Conservation (phyloP, 2,113 vertebrate genomes). For the Isurus oxyrinchus region DNA sequence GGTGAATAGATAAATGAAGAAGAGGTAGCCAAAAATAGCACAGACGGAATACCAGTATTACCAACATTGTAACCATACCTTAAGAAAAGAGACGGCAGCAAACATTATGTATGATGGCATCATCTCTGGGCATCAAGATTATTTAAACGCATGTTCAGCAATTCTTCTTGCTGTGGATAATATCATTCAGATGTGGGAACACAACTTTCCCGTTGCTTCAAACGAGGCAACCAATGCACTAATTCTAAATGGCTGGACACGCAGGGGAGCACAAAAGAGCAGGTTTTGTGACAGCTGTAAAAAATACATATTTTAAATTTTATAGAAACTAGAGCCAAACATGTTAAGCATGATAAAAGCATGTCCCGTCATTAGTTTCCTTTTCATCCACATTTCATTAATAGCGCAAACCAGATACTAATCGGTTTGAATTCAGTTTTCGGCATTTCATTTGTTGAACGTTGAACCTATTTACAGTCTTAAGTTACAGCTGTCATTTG, state of each 20-base stretch:
- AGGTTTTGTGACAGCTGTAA: neutral
- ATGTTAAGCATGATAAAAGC: neutral
- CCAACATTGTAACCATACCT: neutral
- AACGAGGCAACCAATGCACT: neutral
- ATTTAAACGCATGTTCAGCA: neutral
- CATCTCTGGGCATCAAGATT: neutral
- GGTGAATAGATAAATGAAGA: neutral
- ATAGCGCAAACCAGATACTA: neutral
- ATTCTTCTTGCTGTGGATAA: neutral
- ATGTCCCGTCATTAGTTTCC: neutral
- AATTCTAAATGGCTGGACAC: neutral
- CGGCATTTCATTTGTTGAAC: neutral
- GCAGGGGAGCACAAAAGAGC: neutral
- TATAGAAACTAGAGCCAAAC: neutral
- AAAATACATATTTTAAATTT: neutral
- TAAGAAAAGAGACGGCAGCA: neutral
- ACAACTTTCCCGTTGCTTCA: neutral
- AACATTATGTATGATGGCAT: neutral
- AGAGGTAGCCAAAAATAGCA: neutral
- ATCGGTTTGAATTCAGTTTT: neutral
- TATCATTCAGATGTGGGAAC: neutral
- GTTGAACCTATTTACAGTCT: slow-evolving; percentile 34
- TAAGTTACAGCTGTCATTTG: slow-evolving; percentile 70
- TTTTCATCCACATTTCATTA: neutral
- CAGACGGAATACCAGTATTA: neutral